Conservation (phyloP, 2,797 vertebrate species). For the Xenentodon cancila region DNA sequence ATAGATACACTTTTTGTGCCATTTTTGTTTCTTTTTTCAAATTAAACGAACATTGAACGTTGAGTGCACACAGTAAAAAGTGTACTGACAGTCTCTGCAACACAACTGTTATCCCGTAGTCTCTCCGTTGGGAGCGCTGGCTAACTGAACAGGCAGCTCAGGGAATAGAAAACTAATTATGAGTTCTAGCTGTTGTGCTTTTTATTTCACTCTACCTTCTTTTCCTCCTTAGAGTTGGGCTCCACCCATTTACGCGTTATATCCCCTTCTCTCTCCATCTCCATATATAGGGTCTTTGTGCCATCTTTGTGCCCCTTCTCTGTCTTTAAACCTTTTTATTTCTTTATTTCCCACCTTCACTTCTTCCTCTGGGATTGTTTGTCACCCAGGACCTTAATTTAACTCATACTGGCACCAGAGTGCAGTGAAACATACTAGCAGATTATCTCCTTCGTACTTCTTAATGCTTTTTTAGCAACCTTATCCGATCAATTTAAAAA, state of each 20-base stretch:
- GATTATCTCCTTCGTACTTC: neutral
- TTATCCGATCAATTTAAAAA: neutral
- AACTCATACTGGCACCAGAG: too few species aligned
- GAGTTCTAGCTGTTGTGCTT: slow-evolving; percentile 63
- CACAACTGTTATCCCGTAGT: slow-evolving; percentile 38
- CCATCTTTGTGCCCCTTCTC: slow-evolving; percentile 32
- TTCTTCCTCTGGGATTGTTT: slow-evolving; percentile 10
- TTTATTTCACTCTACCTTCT: slow-evolving; percentile 41
- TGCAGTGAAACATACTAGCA: neutral
- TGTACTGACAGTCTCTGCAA: slow-evolving; percentile 1
- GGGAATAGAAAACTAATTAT: slow-evolving; percentile 75
- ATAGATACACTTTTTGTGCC: neutral
- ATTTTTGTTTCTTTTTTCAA: neutral
- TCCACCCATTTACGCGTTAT: slow-evolving; percentile 21
- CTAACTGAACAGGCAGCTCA: slow-evolving; percentile 63
- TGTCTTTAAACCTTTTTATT: neutral
- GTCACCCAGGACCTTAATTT: neutral
- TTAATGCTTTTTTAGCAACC: neutral
- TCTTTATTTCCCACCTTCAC: slow-evolving; percentile 10
- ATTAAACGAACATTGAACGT: neutral
- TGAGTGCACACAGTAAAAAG: neutral
- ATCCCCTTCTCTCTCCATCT: slow-evolving; percentile 18
- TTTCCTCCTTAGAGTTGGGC: slow-evolving; percentile 22
- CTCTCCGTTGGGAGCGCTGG: slow-evolving; percentile 32
- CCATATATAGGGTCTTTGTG: slow-evolving; percentile 20